Conservation (phyloP, 2,888 invertebrate genomes). For the Zootermopsis nevadensis region DNA sequence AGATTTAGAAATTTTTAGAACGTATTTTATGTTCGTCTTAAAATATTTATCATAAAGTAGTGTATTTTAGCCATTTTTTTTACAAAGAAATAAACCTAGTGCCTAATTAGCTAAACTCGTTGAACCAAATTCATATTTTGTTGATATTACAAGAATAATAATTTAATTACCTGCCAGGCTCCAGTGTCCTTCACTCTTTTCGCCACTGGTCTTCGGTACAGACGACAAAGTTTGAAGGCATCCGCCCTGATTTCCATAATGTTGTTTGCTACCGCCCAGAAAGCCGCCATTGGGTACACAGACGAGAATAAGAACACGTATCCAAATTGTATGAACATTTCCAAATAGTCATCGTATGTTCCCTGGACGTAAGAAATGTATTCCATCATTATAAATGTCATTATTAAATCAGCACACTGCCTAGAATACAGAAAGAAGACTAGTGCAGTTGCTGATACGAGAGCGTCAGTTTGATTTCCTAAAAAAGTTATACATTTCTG, state of each 20-base stretch:
- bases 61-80: too few relatives aligned
- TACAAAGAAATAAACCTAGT: too few relatives aligned
- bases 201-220: slow-evolving; percentile 76
- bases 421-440: too few relatives aligned
- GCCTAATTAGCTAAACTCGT: too few relatives aligned
- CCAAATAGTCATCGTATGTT: slow-evolving; percentile 81
- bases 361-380: slow-evolving; percentile 62
- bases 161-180: slow-evolving; percentile 77
- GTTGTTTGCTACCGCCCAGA: slow-evolving; percentile 80
- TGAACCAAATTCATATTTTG: too few relatives aligned
- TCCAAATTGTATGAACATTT: slow-evolving; percentile 83
- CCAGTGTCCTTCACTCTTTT: slow-evolving; percentile 76
- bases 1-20: too few relatives aligned
- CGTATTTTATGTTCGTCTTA: too few relatives aligned
- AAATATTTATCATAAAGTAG: too few relatives aligned
- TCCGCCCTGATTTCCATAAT: slow-evolving; percentile 79
- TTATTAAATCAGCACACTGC: not conserved
- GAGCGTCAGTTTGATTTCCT: too few relatives aligned
- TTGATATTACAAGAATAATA: too few relatives aligned
- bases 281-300: slow-evolving; percentile 79
- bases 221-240: slow-evolving; percentile 78
- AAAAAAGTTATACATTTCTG: too few relatives aligned
- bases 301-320: slow-evolving; percentile 83
- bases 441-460: too few relatives aligned
- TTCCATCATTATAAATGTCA: not conserved